Percentiles rank a stretch among this genome's conserved stretches.
phyloP scores from a whole-genome alignment of 2,113 vertebrate genomes.

The Conger conger region DNA sequence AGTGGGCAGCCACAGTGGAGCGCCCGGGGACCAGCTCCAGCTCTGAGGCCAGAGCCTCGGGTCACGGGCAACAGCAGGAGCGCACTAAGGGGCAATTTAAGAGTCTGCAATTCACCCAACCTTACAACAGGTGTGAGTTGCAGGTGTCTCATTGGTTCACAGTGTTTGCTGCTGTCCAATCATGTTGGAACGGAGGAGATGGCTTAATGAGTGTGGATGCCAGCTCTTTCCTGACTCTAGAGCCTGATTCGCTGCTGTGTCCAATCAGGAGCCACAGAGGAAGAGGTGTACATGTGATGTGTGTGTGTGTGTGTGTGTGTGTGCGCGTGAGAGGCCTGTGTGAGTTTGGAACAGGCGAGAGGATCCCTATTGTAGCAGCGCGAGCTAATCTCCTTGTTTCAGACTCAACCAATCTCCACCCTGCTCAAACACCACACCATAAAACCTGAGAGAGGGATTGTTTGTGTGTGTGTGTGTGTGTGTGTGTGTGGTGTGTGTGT shows the following conservation, averaged over 20 bases:
- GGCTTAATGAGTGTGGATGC: too few species aligned
- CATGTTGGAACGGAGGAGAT: not conserved
- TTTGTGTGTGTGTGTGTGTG: too few species aligned
- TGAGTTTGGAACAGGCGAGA: not conserved
- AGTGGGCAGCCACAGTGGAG: too few species aligned
- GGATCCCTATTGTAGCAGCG: not conserved
- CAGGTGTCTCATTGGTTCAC: not conserved
- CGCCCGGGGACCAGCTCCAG: too few species aligned
- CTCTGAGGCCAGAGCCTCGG: too few species aligned
- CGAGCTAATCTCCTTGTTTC: not conserved
- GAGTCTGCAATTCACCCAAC: too few species aligned
- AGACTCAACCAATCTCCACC: not conserved
- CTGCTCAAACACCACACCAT: not conserved
- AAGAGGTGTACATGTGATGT: too few species aligned
- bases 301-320: too few species aligned
- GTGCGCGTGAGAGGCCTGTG: not conserved
- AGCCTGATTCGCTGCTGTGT: not conserved
- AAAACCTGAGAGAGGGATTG: not conserved
- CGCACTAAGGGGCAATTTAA: too few species aligned
- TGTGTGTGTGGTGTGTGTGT: not conserved
- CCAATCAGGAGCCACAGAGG: not conserved
- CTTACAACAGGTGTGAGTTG: too few species aligned
- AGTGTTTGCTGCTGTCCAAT: not conserved
- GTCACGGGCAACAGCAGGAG: too few species aligned
- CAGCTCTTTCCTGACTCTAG: not conserved